Base-by-base conservation (phyloP, 2,888 invertebrate genomes). In the Xylota segnis region DNA sequence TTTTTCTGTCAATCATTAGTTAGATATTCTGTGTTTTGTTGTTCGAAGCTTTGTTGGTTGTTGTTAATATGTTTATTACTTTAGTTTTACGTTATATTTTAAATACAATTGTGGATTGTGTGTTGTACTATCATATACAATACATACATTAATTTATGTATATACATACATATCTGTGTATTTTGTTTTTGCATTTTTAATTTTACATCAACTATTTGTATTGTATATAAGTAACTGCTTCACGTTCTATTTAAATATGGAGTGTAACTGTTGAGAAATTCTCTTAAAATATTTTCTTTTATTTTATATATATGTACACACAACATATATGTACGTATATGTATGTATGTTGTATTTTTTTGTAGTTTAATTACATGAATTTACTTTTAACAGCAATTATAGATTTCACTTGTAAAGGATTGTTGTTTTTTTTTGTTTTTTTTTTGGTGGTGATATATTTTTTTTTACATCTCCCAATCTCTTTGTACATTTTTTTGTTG, bases 151-250 rank as follows among this genome's bases (percentile, higher is more conserved):
- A 54, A 76, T 52, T 40, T 68, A 43, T 63, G 56, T 74, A 52
- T 54, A 63, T 68, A 54, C 61, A 14, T 79, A 47, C 68, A 40
- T 71, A 9, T 34, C n/a, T n/a, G n/a, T n/a, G n/a, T n/a, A n/a
- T n/a, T n/a, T n/a, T n/a, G n/a, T n/a, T n/a, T 34, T 40, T 68
- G 50, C n/a, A 52, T 61, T 59, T 59, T 37, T 70, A 84, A 74
- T 83, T n/a, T n/a, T 66, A 77, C 84, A 83, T 83, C 52, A 76
- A 83, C 78, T 88, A 76, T 76, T 68, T 81, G 34, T 79, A 56
- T 68, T 68, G 50, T 52, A 72, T 52, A 58, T 86, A n/a, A n/a
- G n/a, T n/a, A 32, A 34, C 54, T 14, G 54, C 59, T 74, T 74
- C 23, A 23, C 23, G 3, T 23, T 23, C n/a, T 37, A 34, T 54